Evolutionary conservation across 2,797 vertebrate genomes (phyloP), one percentile per base, ranked within the genome.

Genomic region (Melanotaenia parkinsoni): DNA sequence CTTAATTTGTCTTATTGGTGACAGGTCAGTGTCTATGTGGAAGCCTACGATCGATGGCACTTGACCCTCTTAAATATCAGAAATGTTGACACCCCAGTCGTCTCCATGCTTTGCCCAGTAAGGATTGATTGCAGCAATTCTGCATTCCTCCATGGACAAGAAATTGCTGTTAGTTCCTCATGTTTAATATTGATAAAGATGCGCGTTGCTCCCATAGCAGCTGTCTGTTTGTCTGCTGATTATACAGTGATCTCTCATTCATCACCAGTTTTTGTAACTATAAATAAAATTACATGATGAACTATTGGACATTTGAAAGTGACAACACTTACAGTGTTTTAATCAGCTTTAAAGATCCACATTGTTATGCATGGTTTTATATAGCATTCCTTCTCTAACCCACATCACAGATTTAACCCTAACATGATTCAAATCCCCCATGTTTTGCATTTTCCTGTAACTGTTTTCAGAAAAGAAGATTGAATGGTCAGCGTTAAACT

Each of bases 61-160:
- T 91, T 92, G 91, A 89, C 88, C 88, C 82, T 62, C 75, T 87
- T 90, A 92, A 92, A 92, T 87, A 91, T 89, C 83, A 86, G 75
- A 76, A 88, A 81, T 56, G 79, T 74, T 53, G 73, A 85, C 90
- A 80, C 67, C 77, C 81, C 78, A 77, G 80, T 83, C 62, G 73
- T 81, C 86, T 86, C 73, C 37, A 22, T 47, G 70, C 77, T 77
- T 74, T 14, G 9, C 38, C 80, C 88, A 86, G 87, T 88, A 82
- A 81, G 26, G 26, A 92, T 90, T 87, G 90, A 93, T 89, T 86
- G 82, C 84, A 43, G 76, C 71, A 74, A 66, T 76, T 73, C 74
- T 64, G 38, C 70, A 60, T 70, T 79, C 71, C 45, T 80, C 75
- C 70, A 22, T 20, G 63, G 81, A 83, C 86, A 78, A 86, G 84